A percentile compares a stretch with the other conserved stretches of the same genome.
Evolutionary conservation across 2,888 invertebrate genomes (phyloP).

Genomic region (Leucozona laternaria): DNA sequence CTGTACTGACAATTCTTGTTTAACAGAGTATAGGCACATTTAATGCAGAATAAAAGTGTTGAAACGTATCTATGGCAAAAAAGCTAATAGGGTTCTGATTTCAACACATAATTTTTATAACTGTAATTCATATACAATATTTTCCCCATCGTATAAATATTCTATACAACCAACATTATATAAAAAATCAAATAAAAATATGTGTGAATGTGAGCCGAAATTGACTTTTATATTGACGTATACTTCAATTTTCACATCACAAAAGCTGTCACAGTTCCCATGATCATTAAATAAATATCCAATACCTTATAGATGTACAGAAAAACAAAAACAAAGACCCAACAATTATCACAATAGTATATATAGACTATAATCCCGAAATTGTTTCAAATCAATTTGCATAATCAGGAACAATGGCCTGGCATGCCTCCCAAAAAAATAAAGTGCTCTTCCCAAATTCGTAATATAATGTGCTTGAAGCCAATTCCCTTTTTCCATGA

Average conservation of each 20-base stretch:
- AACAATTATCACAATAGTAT: neutral
- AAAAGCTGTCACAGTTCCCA: slow-evolving; percentile 35
- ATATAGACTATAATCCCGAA: neutral
- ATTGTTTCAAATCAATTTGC: slow-evolving; percentile 52
- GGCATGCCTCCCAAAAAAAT: slow-evolving; percentile 23
- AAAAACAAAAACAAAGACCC: neutral
- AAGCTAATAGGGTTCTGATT: neutral
- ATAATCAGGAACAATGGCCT: slow-evolving; percentile 40
- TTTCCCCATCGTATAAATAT: neutral
- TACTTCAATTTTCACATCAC: slow-evolving; percentile 25
- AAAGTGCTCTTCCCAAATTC: slow-evolving; percentile 24
- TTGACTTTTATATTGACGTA: slow-evolving; percentile 10
- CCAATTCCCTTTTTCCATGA: slow-evolving; percentile 35
- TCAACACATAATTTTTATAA: neutral
- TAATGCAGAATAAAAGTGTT: neutral
- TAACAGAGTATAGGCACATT: too few relatives aligned
- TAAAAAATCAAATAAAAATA: neutral
- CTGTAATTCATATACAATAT: neutral
- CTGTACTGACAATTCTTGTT: too few relatives aligned
- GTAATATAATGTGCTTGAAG: slow-evolving; percentile 20
- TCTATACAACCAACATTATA: neutral
- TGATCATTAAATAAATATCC: slow-evolving; percentile 14
- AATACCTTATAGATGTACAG: neutral
- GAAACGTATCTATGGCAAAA: neutral
- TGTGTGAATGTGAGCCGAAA: neutral